These are phyloP conservation scores for Alligator mississippiensis DNA, from an alignment of 2,113 vertebrate genomes.

Conservation along the genomic window DNA sequence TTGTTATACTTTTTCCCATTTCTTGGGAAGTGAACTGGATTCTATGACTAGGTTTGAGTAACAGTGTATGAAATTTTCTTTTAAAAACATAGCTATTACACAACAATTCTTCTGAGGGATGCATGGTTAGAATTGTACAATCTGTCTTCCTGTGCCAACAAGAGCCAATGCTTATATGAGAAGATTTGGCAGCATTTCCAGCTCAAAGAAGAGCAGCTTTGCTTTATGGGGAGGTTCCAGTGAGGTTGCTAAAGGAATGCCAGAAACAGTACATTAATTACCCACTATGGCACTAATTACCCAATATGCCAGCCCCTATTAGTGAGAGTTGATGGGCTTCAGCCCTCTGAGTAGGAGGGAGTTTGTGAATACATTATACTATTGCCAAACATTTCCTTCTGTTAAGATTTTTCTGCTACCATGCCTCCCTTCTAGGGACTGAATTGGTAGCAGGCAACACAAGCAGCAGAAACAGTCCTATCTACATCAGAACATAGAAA, in stretches of 20 bases:
- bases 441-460: neutral
- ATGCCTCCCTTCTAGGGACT: neutral
- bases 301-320: neutral
- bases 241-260: neutral
- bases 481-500: too few relatives aligned
- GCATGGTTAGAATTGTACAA: neutral
- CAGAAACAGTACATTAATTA: neutral
- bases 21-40: neutral
- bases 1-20: neutral
- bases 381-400: neutral
- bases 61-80: neutral
- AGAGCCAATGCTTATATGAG: neutral
- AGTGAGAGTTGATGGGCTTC: neutral
- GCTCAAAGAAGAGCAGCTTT: neutral
- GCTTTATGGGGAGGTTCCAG: neutral
- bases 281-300: neutral
- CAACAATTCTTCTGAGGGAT: neutral
- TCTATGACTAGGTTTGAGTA: neutral
- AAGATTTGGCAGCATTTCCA: neutral
- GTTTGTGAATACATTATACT: neutral
- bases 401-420: neutral
- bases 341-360: neutral
- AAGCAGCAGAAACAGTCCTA: rapidly evolving
- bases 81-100: neutral
- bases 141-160: neutral